Base-by-base conservation (phyloP, 2,888 invertebrate genomes). In the Agrotis segetum region DNA sequence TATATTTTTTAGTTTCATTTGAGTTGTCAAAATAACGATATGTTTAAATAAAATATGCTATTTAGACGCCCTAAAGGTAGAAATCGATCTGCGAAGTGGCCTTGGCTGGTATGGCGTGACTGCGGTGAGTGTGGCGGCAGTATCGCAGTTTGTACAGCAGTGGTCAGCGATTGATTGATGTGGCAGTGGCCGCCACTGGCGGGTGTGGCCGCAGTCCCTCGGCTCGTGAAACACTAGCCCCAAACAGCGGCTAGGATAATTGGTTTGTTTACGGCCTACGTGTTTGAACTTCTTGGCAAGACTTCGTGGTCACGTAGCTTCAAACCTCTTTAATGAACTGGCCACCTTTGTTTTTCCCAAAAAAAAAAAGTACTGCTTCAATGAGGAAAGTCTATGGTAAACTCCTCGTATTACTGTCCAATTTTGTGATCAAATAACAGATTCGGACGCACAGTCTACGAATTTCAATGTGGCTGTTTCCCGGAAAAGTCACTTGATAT, bases 81-180 rank as follows among this genome's bases (percentile, higher is more conserved):
- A 59, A 77, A 79, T 85, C 73, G 83, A 77, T 83, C 66, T 74
- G 74, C 56, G 52, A 21, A n/a, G 56, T 74, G 77, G 71, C 73
- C 76, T 77, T 84, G 77, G 69, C 49, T 73, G 70, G 63, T 52
- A 67, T 75, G 71, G 82, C 83, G 84, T 77, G 86, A 85, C 77
- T 80, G 67, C 58, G 71, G 68, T 50, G 84, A 85, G 73, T 83
- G 67, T 61, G 71, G 68, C 55, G 67, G 67, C 76, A 74, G 77
- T 80, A 81, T 82, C 81, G 81, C 72, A 77, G 83, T 87, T 83
- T 81, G 87, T 78, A 78, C 81, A 87, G 85, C 77, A 77, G 79
- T 84, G 84, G 84, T 80, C 84, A 81, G 77, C 82, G 82, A 82
- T 88, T 89, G 89, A 90, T 90, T 85, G 90, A 87, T 87, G 83